Evolutionary conservation across 2,888 invertebrate genomes (phyloP), one percentile per base, ranked within the genome.

Genomic region (Platypus cylindrus): DNA sequence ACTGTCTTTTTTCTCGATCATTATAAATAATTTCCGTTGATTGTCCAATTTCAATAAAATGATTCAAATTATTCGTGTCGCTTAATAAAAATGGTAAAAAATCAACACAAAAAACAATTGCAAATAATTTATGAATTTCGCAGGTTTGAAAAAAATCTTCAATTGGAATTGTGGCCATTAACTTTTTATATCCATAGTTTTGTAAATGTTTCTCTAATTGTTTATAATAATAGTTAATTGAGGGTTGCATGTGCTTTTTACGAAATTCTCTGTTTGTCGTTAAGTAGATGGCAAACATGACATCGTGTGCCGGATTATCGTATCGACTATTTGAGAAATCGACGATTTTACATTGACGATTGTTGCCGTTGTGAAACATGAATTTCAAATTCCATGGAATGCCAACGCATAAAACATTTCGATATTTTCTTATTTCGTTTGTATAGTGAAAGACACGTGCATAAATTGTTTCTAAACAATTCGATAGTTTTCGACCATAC

Each of bases 221-320:
- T 32, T 45, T 49, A 40, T 60, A 59, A 43, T 61, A 61, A 29
- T 52, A 44, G 2, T 54, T 54, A 11, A 55, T 47, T 9, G 58
- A 37, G 36, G 51, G 41, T 34, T 53, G 49, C 45, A 41, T 18
- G 14, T 36, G 24, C 8, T 26, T 22, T 17, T 36, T 8, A 5
- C 58, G 41, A 30, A 57, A 53, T 22, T 49, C 44, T 23, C 51
- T 46, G 2, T 48, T 47, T 5, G 58, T 59, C 3, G 50, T 57
- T 23, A 56, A 36, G 37, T 53, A 51, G 7, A 59, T 34, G 11
- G 56, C 25, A 2, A 52, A 48, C 54, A 73, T 65, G 1, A 77
- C 62, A 47, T 83, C 82, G 28, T 75, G 65, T 13, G 74, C 68
- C 1, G 77, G 74, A 0, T 80, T 77, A 11, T 70, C 70, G 50